Conservation (phyloP, 2,888 invertebrate species). For the Cryptus armator region DNA sequence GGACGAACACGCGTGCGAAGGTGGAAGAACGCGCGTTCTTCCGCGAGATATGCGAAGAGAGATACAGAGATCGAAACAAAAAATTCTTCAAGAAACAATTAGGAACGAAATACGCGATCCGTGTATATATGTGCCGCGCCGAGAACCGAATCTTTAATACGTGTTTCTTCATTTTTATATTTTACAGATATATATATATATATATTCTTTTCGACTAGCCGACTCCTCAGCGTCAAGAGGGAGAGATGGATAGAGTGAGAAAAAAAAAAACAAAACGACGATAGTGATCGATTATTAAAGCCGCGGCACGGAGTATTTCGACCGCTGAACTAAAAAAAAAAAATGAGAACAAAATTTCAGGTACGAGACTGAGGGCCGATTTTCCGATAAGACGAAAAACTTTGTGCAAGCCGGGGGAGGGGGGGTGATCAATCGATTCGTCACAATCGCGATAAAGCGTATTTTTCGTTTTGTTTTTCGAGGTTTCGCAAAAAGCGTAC, state of each 20-base stretch:
- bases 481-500: neutral
- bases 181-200: constrained; percentile 5
- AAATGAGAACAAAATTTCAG: constrained; percentile 59
- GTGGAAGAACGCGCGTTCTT: constrained; percentile 35
- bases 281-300: constrained; percentile 5
- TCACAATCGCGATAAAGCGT: constrained; percentile 45
- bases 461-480: constrained; percentile 5
- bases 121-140: constrained; percentile 46
- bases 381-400: constrained; percentile 54
- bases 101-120: constrained; percentile 66
- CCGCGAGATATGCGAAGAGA: constrained; percentile 55
- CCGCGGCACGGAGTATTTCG: constrained; percentile 35
- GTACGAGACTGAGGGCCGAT: constrained; percentile 70
- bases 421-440: neutral
- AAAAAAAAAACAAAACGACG: constrained; percentile 29
- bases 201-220: constrained; percentile 67
- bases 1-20: constrained; percentile 51
- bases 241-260: constrained; percentile 46
- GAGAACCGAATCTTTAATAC: constrained; percentile 66
- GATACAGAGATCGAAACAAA: constrained; percentile 27
- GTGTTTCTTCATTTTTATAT: constrained; percentile 44
- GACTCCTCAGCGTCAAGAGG: constrained; percentile 63
- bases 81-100: constrained; percentile 57
- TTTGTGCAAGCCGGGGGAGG: constrained; percentile 50
- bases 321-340: constrained; percentile 49